These are phyloP conservation scores for Formica aserva DNA, from an alignment of 2,888 invertebrate genomes.

Conservation along the genomic window DNA sequence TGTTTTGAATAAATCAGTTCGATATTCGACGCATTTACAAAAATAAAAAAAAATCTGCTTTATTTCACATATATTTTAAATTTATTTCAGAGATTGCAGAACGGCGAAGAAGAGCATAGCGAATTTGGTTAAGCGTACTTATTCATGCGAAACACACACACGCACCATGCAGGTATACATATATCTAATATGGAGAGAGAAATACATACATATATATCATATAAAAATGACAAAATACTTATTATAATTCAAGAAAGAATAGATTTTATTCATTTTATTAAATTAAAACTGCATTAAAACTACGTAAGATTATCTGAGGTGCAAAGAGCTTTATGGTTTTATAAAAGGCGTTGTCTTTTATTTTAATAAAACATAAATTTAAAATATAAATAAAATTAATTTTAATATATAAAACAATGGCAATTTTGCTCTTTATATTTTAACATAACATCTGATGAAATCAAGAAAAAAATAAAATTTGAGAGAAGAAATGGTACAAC, in stretches of 20 bases:
- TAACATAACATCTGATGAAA: not conserved
- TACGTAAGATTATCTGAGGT: not conserved
- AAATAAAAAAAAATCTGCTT: not conserved
- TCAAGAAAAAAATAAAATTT: not conserved
- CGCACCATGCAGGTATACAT: not conserved
- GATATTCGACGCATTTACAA: not conserved
- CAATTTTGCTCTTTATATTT: not conserved
- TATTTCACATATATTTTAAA: not conserved
- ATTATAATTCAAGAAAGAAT: not conserved
- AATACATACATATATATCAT: not conserved
- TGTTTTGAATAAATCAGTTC: conserved; percentile 1
- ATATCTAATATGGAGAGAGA: not conserved
- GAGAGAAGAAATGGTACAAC: not conserved
- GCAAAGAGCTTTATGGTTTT: not conserved
- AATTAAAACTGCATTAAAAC: not conserved
- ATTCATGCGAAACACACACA: conserved; percentile 19
- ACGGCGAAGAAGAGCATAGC: conserved; percentile 60
- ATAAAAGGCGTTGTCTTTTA: not conserved
- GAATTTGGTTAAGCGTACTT: conserved; percentile 54
- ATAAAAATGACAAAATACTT: not conserved
- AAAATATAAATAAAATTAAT: too few species aligned
- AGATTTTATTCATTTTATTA: not conserved
- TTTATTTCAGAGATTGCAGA: conserved; percentile 64
- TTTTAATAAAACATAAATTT: not conserved
- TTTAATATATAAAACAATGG: not conserved